phyloP scores from a whole-genome alignment of 2,113 vertebrate species.

The Coreoperca whiteheadi region DNA sequence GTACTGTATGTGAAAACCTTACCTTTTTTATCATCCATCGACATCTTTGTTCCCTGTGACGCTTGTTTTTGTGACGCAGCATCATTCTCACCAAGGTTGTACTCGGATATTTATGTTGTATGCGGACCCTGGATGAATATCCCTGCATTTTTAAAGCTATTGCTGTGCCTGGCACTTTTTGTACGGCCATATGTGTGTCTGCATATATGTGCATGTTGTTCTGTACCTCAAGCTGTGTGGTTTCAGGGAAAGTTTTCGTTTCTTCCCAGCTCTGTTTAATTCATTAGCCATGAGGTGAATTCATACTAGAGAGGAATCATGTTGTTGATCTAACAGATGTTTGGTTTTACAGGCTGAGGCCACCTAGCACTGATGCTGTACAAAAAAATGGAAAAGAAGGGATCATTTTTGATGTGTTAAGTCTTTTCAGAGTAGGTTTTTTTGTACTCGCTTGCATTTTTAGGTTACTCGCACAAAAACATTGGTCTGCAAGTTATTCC shows the following conservation, averaged over 20 bases:
- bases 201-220: neutral
- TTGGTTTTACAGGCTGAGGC: constrained; percentile 11
- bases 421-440: neutral
- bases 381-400: neutral
- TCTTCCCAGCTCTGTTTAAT: constrained; percentile 50
- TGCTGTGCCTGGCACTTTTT: neutral
- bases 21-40: neutral
- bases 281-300: constrained; percentile 53
- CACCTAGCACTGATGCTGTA: neutral
- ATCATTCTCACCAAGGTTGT: neutral
- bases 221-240: constrained; percentile 4
- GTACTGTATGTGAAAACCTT: constrained; percentile 13
- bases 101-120: neutral
- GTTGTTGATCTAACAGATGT: constrained; percentile 15
- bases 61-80: neutral
- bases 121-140: constrained; percentile 2
- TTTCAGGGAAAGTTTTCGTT: constrained; percentile 7
- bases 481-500: neutral
- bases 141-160: neutral
- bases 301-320: constrained; percentile 19
- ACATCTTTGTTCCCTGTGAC: neutral
- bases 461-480: neutral
- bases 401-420: neutral
- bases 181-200: neutral
- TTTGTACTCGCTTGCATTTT: neutral